Conservation (phyloP, 2,888 invertebrate genomes). For the Limnephilus marmoratus region DNA sequence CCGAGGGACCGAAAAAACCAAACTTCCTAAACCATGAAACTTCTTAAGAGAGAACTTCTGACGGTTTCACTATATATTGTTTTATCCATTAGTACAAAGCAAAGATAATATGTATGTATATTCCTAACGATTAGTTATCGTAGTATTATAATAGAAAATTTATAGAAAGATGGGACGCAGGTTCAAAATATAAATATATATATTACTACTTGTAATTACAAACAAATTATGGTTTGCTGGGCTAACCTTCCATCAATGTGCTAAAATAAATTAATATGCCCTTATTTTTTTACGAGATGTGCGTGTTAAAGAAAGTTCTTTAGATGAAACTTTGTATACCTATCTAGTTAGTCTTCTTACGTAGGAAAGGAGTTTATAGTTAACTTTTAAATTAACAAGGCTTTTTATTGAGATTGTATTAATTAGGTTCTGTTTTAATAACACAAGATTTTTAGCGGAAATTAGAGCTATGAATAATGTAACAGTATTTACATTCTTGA, state of each 20-base stretch:
- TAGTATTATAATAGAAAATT: constrained; percentile 16
- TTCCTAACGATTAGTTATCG: constrained; percentile 26
- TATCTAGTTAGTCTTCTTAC: neutral
- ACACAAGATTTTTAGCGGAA: neutral
- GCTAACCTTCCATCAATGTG: neutral
- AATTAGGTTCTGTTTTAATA: neutral
- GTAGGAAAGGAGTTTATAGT: neutral
- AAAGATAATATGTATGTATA: constrained; percentile 15
- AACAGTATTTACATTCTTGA: neutral
- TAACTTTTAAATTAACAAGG: neutral
- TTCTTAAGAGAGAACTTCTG: too few relatives aligned
- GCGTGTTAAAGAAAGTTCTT: neutral
- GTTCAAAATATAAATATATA: neutral
- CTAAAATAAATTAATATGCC: neutral
- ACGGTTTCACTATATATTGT: neutral
- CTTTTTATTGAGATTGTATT: neutral
- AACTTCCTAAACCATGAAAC: too few relatives aligned
- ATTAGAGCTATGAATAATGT: neutral
- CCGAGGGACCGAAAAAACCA: too few relatives aligned
- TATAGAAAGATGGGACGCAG: neutral
- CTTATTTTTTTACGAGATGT: neutral
- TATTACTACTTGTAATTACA: neutral
- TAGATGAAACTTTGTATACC: neutral
- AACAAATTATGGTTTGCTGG: constrained; percentile 17
- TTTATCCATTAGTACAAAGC: constrained; percentile 37